Percentiles rank a stretch among this genome's conserved stretches.
Conservation (phyloP, 1,140 invertebrate genomes). For the Macrostomum lignano region DNA sequence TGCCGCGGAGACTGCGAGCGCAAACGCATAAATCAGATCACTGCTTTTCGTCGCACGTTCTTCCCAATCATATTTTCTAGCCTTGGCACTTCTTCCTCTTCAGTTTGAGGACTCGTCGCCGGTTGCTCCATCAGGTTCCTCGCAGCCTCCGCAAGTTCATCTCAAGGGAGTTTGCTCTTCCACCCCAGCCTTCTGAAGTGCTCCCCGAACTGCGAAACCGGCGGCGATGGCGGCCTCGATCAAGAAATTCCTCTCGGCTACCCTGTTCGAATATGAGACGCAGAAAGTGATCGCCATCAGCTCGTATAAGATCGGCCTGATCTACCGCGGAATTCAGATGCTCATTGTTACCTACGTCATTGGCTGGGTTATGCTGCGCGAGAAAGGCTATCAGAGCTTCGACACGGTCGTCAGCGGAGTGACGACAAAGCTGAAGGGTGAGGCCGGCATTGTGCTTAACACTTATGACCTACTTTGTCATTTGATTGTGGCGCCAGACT, state of each 20-base stretch:
- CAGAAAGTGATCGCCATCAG: slow-evolving; percentile 6
- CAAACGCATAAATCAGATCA: too few relatives aligned
- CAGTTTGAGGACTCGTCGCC: too few relatives aligned
- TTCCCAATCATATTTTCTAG: too few relatives aligned
- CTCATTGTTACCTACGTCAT: slow-evolving; percentile 5
- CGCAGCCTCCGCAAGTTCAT: too few relatives aligned
- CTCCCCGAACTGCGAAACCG: neutral
- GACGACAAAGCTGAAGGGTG: slow-evolving; percentile 7
- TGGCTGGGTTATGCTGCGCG: slow-evolving; percentile 6
- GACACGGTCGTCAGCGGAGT: slow-evolving; percentile 5
- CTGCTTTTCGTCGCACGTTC: too few relatives aligned
- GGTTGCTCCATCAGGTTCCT: too few relatives aligned
- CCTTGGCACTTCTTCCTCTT: too few relatives aligned
- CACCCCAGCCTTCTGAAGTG: neutral
- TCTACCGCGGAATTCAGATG: slow-evolving; percentile 7
- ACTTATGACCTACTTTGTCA: too few relatives aligned
- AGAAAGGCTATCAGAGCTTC: slow-evolving; percentile 8
- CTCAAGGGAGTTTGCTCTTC: too few relatives aligned
- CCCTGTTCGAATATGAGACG: slow-evolving; percentile 7
- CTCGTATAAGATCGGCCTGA: slow-evolving; percentile 6
- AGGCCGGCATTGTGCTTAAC: too few relatives aligned
- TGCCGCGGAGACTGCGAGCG: too few relatives aligned
- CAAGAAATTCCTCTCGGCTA: slow-evolving; percentile 1
- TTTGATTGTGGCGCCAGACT: too few relatives aligned
- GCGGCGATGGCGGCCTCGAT: neutral